Evolutionary conservation across 2,888 invertebrate species (phyloP), one percentile per base, ranked within the genome.

Genomic region (Melanchra persicariae): DNA sequence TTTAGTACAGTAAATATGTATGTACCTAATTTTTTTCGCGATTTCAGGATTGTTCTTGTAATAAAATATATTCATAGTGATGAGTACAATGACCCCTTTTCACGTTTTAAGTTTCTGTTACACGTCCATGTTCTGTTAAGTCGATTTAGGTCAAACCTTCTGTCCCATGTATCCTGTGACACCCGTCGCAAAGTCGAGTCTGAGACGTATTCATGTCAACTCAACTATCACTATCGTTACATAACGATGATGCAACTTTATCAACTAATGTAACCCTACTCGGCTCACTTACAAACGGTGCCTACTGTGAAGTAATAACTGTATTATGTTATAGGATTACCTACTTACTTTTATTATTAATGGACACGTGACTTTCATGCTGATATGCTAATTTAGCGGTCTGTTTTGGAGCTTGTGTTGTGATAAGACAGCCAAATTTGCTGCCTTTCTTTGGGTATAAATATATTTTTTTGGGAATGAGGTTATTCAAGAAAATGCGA

Each of bases 211-310:
- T 24, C 55, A 30, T 68, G 45, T 34, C 70, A 65, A 64, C 54
- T 71, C 73, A 52, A n/a, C 51, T 71, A n/a, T 68, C 70, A 34
- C 17, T 63, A 26, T 54, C 34, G 51, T 77, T 73, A 71, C 70
- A 10, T 51, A 54, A 75, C 24, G 47, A 61, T 69, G 49, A 76
- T 59, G 62, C 55, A 70, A 69, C 24, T 60, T n/a, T 43, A 34
- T 52, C 70, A 19, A 24, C 17, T 2, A 26, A 17, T 76, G 83
- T 79, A 83, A 85, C 34, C 19, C 0, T 37, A 85, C 40, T 19
- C 72, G 70, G n/a, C 45, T 82, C 83, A 45, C 52, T 78, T 82
- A 70, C 82, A 58, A 54, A 60, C 60, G 10, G 26, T 52, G 19
- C n/a, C 30, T 54, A 22, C 12, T 47, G 22, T 7, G 9, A 54